Base-by-base conservation (phyloP, 1,140 invertebrate species). In the Archegozetes longisetosus region DNA sequence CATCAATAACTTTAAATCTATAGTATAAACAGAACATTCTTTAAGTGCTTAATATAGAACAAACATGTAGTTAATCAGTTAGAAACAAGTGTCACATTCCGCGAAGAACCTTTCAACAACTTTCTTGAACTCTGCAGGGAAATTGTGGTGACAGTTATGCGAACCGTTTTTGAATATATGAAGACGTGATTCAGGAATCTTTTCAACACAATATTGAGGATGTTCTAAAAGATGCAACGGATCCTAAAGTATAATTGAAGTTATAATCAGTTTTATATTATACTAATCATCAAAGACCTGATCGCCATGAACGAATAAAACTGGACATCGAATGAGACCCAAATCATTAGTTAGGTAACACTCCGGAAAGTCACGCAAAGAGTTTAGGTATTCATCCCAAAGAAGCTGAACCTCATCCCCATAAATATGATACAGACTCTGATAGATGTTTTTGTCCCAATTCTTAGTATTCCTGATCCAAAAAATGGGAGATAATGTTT, bases 71-170 rank as follows among this genome's bases (percentile, higher is more conserved):
- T n/a, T n/a, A n/a, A n/a, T n/a, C n/a, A n/a, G n/a, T n/a, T n/a
- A n/a, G n/a, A n/a, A n/a, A n/a, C n/a, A n/a, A 40, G 6, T 17
- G 17, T 40, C 17, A 40, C 32, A 40, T 17, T 40, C 32, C 17
- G 6, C 17, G 17, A 88, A 70, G 74, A 91, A 91, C 3, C 84
- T 73, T 56, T 82, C 77, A 0, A 85, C 79, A 17, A 80, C 66
- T 60, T 77, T 75, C 68, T 91, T 91, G 67, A 91, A 89, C 67
- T 88, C 82, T 51, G 84, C 78, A 0, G 82, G 75, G 70, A 84
- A 88, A 60, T 76, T 76, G 49, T 90, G 69, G 68, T 91, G 87
- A 24, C 89, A 76, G 70, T 90, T 88, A 66, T 91, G 88, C 66
- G 85, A 85, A 17, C 85, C 87, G 17, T 88, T 80, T 20, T 83